These are phyloP conservation scores for Propithecus coquereli DNA, from an alignment of 2,113 vertebrate species.

Conservation along the genomic window DNA sequence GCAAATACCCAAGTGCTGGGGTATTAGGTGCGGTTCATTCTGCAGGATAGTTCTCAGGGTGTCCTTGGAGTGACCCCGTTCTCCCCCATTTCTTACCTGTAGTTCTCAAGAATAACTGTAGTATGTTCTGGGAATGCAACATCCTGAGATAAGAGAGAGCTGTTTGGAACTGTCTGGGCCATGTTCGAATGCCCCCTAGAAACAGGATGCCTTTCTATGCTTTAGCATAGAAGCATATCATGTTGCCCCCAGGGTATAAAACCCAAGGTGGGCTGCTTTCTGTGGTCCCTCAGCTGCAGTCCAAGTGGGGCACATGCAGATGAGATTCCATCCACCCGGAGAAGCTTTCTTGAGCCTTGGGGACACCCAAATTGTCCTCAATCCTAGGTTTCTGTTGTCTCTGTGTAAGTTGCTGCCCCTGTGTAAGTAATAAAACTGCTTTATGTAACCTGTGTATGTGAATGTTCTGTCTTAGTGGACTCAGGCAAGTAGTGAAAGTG, in stretches of 20 bases:
- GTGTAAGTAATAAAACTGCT: no score
- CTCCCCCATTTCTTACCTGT: not conserved
- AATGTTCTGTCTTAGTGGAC: not conserved
- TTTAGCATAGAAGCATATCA: not conserved
- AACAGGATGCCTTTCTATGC: not conserved
- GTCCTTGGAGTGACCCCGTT: not conserved
- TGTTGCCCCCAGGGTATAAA: accelerated
- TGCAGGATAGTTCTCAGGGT: not conserved
- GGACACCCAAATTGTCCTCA: not conserved
- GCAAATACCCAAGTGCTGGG: not conserved
- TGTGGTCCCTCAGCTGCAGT: not conserved
- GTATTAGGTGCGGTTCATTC: not conserved
- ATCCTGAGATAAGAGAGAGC: not conserved
- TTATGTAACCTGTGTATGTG: not conserved
- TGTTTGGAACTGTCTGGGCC: not conserved
- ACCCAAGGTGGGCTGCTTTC: not conserved
- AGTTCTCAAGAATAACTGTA: not conserved
- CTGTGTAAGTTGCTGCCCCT: not conserved
- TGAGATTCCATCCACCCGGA: not conserved
- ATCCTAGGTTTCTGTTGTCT: not conserved
- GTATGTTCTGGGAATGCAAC: no score
- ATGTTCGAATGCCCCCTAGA: not conserved
- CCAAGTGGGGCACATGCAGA: no score
- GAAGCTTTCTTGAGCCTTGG: not conserved
- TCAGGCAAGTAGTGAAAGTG: not conserved